Evolutionary conservation across 2,797 vertebrate genomes (phyloP).

Genomic region (Otolemur crassicaudatus): DNA sequence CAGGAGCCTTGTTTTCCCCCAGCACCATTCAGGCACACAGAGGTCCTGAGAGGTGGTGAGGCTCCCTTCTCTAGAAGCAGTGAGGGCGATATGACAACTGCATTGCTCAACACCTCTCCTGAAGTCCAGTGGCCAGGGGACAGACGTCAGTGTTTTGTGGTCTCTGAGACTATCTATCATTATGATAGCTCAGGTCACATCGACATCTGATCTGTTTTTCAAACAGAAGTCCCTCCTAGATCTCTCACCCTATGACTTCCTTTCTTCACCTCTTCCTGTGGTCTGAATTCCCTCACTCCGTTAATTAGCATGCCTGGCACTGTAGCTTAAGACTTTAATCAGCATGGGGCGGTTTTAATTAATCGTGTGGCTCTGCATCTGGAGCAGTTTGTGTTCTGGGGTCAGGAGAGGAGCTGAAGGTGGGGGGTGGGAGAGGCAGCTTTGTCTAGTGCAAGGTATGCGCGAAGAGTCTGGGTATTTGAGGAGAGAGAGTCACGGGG

Average conservation of each 20-base stretch:
- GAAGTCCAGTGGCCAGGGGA: not conserved
- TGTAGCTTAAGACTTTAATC: conserved; percentile 84
- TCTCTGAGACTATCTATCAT: conserved; percentile 51
- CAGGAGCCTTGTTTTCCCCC: not conserved
- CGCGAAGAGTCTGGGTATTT: not conserved
- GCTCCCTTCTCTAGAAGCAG: not conserved
- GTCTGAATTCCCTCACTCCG: conserved; percentile 82
- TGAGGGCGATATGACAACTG: not conserved
- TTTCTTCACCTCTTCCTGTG: conserved; percentile 78
- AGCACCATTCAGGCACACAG: not conserved
- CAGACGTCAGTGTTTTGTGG: not conserved
- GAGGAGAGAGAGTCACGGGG: not conserved
- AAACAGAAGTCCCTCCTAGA: conserved; percentile 41
- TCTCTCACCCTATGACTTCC: conserved; percentile 65
- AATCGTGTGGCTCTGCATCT: conserved; percentile 81
- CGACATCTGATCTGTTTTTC: conserved; percentile 69
- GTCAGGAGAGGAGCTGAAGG: conserved; percentile 66
- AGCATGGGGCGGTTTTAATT: conserved; percentile 86
- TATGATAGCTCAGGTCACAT: conserved; percentile 4
- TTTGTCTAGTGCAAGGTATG: conserved; percentile 9
- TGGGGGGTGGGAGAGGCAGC: conserved; percentile 25
- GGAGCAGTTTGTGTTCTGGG: conserved; percentile 77
- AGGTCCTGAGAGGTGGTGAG: not conserved
- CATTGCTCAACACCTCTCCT: not conserved
- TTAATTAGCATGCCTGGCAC: conserved; percentile 88